Percentiles rank a stretch among this genome's conserved stretches.
Conservation (phyloP, 2,113 vertebrate species). For the Odontophorus gujanensis region DNA sequence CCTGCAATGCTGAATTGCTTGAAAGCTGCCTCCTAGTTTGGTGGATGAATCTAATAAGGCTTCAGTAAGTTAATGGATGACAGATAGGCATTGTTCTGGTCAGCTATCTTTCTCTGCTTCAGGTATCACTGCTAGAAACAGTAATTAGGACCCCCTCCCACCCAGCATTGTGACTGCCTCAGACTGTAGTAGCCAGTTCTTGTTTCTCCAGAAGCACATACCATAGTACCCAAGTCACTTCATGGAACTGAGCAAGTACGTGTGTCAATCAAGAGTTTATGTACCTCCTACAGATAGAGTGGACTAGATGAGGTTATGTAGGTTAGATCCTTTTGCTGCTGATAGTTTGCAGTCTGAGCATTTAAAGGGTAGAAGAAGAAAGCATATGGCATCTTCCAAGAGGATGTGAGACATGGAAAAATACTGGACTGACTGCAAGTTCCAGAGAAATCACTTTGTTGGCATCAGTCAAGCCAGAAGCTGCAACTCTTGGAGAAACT, state of each 20-base stretch:
- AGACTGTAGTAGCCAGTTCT: not conserved
- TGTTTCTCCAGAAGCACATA: not conserved
- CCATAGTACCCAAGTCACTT: not conserved
- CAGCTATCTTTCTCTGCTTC: not conserved
- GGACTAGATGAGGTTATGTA: not conserved
- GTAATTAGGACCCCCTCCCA: not conserved
- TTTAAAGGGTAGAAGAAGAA: slow-evolving; percentile 41
- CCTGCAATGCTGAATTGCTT: not conserved
- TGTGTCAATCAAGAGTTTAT: not conserved
- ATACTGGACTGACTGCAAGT: slow-evolving; percentile 41
- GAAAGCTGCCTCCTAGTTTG: not conserved
- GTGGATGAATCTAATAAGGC: not conserved
- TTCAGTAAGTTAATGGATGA: not conserved
- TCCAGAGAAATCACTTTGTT: slow-evolving; percentile 41
- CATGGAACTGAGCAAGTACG: not conserved
- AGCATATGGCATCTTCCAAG: slow-evolving; percentile 55
- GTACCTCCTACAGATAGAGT: not conserved
- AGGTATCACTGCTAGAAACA: not conserved
- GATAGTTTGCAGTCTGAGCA: slow-evolving; percentile 40
- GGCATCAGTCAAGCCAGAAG: slow-evolving; percentile 45
- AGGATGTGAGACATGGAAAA: slow-evolving; percentile 41
- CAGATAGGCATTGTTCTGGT: not conserved
- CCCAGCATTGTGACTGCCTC: not conserved
- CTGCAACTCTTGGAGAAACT: not conserved
- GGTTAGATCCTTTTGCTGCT: not conserved